Evolutionary conservation across 2,888 invertebrate genomes (phyloP).

Genomic region (Pyrrhosoma nymphula): DNA sequence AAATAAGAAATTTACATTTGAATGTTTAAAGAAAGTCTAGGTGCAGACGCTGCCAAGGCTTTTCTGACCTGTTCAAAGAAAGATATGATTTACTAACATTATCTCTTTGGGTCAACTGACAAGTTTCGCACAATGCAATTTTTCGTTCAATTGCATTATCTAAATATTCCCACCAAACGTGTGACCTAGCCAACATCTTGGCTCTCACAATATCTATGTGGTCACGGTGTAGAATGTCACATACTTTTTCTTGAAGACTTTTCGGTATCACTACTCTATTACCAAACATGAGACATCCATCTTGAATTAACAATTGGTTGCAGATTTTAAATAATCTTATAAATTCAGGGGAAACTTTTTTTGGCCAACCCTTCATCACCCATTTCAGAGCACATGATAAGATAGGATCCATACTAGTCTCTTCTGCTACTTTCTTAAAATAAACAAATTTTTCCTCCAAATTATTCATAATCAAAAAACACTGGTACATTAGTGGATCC

Average conservation of each 20-base stretch:
- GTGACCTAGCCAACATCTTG: conserved; percentile 71
- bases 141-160: conserved; percentile 71
- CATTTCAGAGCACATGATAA: conserved; percentile 68
- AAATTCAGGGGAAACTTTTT: background rate
- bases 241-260: background rate
- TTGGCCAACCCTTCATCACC: background rate
- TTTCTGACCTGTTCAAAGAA: background rate
- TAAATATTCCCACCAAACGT: conserved; percentile 72
- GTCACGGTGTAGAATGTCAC: conserved; percentile 69
- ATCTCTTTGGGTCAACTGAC: conserved; percentile 70
- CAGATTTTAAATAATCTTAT: background rate
- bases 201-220: conserved; percentile 71
- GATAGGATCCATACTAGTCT: background rate
- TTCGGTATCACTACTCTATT: background rate
- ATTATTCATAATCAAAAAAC: background rate
- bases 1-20: background rate
- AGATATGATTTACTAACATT: too few species aligned
- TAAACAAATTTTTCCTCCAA: background rate
- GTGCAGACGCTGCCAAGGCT: background rate
- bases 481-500: background rate
- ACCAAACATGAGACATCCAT: background rate
- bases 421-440: background rate
- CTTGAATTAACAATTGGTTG: background rate
- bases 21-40: background rate
- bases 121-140: conserved; percentile 70